Conservation (phyloP, 2,113 vertebrate species). For the Penelope pileata region DNA sequence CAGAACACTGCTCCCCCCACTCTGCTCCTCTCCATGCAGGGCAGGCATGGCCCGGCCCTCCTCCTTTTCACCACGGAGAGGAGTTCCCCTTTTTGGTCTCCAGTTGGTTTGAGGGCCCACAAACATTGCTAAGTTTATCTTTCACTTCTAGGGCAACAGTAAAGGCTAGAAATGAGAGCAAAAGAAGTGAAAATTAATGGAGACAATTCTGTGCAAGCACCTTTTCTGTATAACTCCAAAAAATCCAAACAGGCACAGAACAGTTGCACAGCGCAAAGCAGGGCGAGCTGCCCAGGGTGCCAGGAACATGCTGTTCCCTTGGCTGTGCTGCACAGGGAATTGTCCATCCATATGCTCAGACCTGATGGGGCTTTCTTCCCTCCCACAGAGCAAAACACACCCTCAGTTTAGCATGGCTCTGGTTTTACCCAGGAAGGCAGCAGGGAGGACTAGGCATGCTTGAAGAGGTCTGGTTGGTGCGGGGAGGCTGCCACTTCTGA, state of each 20-base stretch:
- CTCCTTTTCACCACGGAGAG: not conserved
- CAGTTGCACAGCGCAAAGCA: not conserved
- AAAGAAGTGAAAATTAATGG: not conserved
- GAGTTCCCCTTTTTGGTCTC: not conserved
- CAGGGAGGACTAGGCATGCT: not conserved
- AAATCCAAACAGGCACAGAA: slow-evolving; percentile 8
- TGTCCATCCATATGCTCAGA: not conserved
- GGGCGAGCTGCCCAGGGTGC: slow-evolving; percentile 25
- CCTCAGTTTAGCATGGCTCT: not conserved
- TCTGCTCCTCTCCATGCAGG: not conserved
- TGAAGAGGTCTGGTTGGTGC: not conserved
- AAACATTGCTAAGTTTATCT: not conserved
- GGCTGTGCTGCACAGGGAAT: not conserved
- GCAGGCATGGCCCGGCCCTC: slow-evolving; percentile 3
- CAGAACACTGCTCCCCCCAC: not conserved
- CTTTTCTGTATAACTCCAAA: not conserved
- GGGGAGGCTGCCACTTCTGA: not conserved
- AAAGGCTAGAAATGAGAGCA: not conserved
- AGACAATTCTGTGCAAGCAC: not conserved
- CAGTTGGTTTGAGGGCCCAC: not conserved
- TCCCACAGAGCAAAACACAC: not conserved
- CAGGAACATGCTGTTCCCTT: slow-evolving; percentile 41
- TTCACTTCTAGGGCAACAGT: not conserved
- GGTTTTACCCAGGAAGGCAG: not conserved
- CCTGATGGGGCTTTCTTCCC: not conserved